A percentile compares a stretch with the other conserved stretches of the same genome.
These are phyloP conservation scores for Myripristis murdjan DNA, from an alignment of 2,797 vertebrate genomes.

Conservation along the genomic window DNA sequence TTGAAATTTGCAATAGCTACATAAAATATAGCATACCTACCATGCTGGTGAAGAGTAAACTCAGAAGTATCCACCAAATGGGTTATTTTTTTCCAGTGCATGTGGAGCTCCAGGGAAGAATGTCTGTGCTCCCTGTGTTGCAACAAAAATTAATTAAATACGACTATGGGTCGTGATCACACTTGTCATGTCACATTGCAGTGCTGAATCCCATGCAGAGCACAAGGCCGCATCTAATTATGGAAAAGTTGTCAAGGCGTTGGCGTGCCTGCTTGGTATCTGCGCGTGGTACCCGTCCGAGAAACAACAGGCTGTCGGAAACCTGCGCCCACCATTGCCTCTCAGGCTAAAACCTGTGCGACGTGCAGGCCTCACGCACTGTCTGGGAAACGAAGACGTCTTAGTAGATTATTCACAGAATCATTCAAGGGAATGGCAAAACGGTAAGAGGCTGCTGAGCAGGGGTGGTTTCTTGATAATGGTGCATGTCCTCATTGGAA, in stretches of 20 bases:
- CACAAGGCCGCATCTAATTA: conserved; percentile 80
- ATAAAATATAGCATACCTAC: conserved; percentile 22
- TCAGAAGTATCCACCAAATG: conserved; percentile 28
- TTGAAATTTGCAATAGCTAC: conserved; percentile 18
- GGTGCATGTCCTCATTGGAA: conserved; percentile 50
- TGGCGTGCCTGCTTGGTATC: conserved; percentile 78
- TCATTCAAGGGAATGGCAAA: conserved; percentile 46
- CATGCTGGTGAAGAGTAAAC: not conserved
- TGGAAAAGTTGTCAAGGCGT: conserved; percentile 79
- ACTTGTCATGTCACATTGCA: conserved; percentile 81
- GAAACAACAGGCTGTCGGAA: conserved; percentile 86
- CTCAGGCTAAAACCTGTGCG: conserved; percentile 82
- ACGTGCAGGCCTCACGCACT: conserved; percentile 56
- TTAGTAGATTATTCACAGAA: conserved; percentile 60
- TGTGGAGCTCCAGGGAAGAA: conserved; percentile 65
- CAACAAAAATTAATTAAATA: conserved; percentile 76
- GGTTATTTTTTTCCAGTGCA: conserved; percentile 45
- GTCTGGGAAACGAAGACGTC: conserved; percentile 64
- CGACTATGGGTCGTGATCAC: conserved; percentile 81
- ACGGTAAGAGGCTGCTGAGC: conserved; percentile 48
- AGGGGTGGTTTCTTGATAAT: conserved; percentile 47
- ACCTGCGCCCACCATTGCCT: conserved; percentile 84
- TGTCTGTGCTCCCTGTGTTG: conserved; percentile 53
- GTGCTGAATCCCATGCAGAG: conserved; percentile 54
- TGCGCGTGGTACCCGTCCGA: conserved; percentile 81